Percentiles rank a stretch among this genome's conserved stretches.
Conservation (phyloP, 2,888 invertebrate genomes). For the Acleris emargana region DNA sequence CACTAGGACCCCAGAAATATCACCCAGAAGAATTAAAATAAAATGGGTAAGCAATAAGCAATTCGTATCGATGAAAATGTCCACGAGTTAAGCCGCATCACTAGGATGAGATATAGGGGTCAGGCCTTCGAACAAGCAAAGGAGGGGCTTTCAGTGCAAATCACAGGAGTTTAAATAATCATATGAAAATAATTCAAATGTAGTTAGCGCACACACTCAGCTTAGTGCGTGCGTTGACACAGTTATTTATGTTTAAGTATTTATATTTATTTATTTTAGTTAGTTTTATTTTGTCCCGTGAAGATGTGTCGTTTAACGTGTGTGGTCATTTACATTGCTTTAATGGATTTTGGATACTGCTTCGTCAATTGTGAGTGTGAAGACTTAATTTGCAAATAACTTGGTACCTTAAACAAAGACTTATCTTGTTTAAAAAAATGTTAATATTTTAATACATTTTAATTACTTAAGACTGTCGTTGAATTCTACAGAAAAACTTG, state of each 20-base stretch:
- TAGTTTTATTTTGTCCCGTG: slow-evolving; percentile 40
- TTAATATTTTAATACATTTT: too few species aligned
- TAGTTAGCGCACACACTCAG: slow-evolving; percentile 65
- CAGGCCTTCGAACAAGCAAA: slow-evolving; percentile 71
- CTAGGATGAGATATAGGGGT: slow-evolving; percentile 72
- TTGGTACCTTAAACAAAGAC: too few species aligned
- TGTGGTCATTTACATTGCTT: slow-evolving; percentile 49
- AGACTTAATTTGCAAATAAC: neutral
- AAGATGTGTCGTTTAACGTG: slow-evolving; percentile 61
- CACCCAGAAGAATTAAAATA: too few species aligned
- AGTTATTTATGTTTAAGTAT: slow-evolving; percentile 39
- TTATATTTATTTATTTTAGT: slow-evolving; percentile 36
- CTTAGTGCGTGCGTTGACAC: slow-evolving; percentile 50
- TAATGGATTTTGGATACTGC: slow-evolving; percentile 60
- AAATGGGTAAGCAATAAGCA: too few species aligned
- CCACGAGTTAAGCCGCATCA: slow-evolving; percentile 46
- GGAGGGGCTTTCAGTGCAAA: slow-evolving; percentile 73
- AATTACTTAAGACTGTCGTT: neutral
- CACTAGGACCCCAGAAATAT: too few species aligned
- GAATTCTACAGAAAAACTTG: too few species aligned
- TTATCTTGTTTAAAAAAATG: too few species aligned
- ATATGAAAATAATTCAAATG: slow-evolving; percentile 65
- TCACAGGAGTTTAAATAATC: slow-evolving; percentile 78
- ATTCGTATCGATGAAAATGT: neutral
- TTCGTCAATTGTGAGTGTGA: slow-evolving; percentile 72